phyloP scores from a whole-genome alignment of 2,888 invertebrate species.

The Drosophila mayaguana region DNA sequence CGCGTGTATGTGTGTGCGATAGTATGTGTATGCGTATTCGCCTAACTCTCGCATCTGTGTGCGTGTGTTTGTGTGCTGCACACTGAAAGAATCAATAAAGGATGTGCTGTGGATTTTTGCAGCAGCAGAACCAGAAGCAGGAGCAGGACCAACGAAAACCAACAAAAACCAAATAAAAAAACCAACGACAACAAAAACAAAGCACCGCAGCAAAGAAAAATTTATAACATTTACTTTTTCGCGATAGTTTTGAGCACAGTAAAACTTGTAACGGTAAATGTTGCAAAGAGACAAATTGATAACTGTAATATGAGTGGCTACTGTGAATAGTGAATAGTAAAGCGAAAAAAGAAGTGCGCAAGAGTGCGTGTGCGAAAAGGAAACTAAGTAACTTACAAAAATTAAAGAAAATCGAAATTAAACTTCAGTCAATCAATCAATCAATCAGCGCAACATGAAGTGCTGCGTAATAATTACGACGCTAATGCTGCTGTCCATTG shows the following conservation, averaged over 20 bases:
- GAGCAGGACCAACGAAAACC: slow-evolving; percentile 17
- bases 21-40: slow-evolving; percentile 34
- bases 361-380: slow-evolving; percentile 2
- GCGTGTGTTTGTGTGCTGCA: slow-evolving; percentile 59
- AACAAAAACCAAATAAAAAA: slow-evolving; percentile 34
- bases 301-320: slow-evolving; percentile 34
- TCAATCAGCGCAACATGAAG: slow-evolving; percentile 57
- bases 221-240: not conserved
- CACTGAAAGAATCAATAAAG: slow-evolving; percentile 82
- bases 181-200: slow-evolving; percentile 37
- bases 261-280: slow-evolving; percentile 31
- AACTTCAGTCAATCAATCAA: slow-evolving; percentile 10
- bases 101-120: slow-evolving; percentile 78
- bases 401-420: not conserved
- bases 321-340: slow-evolving; percentile 22
- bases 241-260: not conserved
- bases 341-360: slow-evolving; percentile 13
- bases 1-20: slow-evolving; percentile 29
- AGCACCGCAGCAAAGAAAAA: slow-evolving; percentile 17
- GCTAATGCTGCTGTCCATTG: slow-evolving; percentile 65
- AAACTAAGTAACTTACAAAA: not conserved
- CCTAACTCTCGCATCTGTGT: slow-evolving; percentile 27
- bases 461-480: slow-evolving; percentile 57
- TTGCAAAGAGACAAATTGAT: slow-evolving; percentile 10
- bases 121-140: slow-evolving; percentile 36